These are phyloP conservation scores for Agrochola lychnidis DNA, from an alignment of 2,888 invertebrate genomes.

Conservation along the genomic window DNA sequence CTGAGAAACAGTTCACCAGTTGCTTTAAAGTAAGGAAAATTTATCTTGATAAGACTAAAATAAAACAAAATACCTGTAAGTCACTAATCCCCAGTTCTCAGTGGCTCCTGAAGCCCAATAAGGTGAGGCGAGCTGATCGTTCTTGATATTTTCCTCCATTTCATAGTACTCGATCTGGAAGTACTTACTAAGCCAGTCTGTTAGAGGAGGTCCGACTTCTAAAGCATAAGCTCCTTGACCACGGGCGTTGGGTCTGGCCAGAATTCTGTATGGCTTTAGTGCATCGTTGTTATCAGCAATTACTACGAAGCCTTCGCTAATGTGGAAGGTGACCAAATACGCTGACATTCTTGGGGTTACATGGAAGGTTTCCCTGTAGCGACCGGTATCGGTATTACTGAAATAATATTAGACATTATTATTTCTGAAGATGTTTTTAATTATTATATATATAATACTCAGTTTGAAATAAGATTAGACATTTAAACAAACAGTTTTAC, in stretches of 20 bases:
- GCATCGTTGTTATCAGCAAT: conserved; percentile 81
- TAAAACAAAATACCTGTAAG: conserved; percentile 79
- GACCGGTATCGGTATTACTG: conserved; percentile 74
- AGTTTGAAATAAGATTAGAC: no score
- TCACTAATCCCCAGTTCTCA: conserved; percentile 88
- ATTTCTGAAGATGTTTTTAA: background rate
- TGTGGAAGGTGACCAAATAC: conserved; percentile 94
- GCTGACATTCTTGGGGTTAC: conserved; percentile 94
- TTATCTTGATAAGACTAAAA: no score
- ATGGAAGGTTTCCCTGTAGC: conserved; percentile 85
- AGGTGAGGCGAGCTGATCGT: conserved; percentile 87
- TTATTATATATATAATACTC: no score
- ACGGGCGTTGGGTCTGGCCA: conserved; percentile 82
- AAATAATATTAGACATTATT: conserved; percentile 47
- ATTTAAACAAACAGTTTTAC: no score
- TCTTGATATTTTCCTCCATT: conserved; percentile 83
- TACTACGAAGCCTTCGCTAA: conserved; percentile 83
- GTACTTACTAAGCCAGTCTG: conserved; percentile 83
- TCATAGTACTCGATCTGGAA: conserved; percentile 82
- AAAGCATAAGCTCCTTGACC: conserved; percentile 86
- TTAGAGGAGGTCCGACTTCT: conserved; percentile 83
- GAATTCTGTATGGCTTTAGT: conserved; percentile 80
- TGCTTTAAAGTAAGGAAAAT: no score
- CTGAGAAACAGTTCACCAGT: background rate
- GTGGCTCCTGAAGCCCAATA: conserved; percentile 89